These are phyloP conservation scores for Heterotis niloticus DNA, from an alignment of 2,113 vertebrate genomes.

Conservation along the genomic window DNA sequence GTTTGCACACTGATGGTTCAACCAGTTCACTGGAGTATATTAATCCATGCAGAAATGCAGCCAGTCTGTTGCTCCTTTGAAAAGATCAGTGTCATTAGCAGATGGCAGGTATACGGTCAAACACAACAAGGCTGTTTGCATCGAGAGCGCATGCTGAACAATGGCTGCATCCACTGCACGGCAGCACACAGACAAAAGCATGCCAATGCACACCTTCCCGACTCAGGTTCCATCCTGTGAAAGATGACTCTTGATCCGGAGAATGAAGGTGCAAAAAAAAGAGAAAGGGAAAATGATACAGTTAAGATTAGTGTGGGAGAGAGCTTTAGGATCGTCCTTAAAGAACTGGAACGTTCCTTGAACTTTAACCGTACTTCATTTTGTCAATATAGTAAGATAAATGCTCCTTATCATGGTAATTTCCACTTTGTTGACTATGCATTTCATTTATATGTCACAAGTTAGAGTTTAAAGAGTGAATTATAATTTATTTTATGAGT, in stretches of 20 bases:
- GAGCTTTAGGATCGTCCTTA: not conserved
- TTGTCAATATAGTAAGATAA: too few relatives aligned
- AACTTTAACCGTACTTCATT: not conserved
- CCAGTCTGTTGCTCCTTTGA: conserved; percentile 11
- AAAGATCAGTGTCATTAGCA: conserved; percentile 12
- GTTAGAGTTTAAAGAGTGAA: too few relatives aligned
- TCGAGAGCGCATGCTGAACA: not conserved
- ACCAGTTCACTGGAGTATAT: not conserved
- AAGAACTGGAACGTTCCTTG: not conserved
- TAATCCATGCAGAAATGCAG: not conserved
- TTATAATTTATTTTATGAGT: too few relatives aligned
- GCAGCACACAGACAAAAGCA: not conserved
- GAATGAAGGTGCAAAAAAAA: not conserved
- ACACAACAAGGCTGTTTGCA: not conserved
- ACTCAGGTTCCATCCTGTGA: not conserved
- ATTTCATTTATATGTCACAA: too few relatives aligned
- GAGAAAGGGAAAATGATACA: not conserved
- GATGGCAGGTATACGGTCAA: not conserved
- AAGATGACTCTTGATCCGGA: not conserved
- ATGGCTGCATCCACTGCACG: not conserved
- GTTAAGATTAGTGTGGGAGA: not conserved
- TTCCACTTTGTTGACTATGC: too few relatives aligned
- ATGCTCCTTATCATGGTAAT: too few relatives aligned
- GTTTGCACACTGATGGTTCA: not conserved
- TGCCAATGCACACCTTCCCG: not conserved